Percentiles rank a stretch among this genome's conserved stretches.
Evolutionary conservation across 2,888 invertebrate species (phyloP).

Genomic region (Oeneis ivallda): DNA sequence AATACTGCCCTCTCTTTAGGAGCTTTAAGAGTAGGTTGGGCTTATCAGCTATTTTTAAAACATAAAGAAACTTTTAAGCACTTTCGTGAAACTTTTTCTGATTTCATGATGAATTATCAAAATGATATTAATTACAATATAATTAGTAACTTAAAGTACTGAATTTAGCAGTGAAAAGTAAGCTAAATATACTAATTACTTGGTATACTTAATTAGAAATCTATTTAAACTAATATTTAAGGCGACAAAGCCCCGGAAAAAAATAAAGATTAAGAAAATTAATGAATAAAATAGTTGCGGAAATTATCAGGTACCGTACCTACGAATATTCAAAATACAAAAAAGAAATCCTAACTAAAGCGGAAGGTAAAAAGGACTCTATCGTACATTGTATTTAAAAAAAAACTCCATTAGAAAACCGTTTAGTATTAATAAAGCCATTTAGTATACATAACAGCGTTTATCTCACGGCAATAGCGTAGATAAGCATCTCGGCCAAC

Average conservation of each 20-base stretch:
- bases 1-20: not conserved
- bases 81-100: not conserved
- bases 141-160: not conserved
- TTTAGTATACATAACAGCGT: conserved; percentile 46
- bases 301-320: not conserved
- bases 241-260: too few relatives aligned
- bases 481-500: conserved; percentile 51
- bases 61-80: not conserved
- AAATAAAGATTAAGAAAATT: too few relatives aligned
- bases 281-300: not conserved
- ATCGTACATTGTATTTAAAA: not conserved
- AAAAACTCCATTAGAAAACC: conserved; percentile 43
- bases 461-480: conserved; percentile 57
- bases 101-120: not conserved
- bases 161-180: not conserved
- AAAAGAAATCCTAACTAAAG: not conserved
- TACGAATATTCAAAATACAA: not conserved
- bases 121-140: too few relatives aligned
- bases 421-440: conserved; percentile 47
- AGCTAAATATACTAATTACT: too few relatives aligned
- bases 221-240: not conserved
- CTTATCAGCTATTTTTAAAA: not conserved
- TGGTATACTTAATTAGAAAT: not conserved
- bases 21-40: not conserved
- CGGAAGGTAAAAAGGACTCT: conserved; percentile 5